phyloP scores from a whole-genome alignment of 2,797 vertebrate species.

The Periparus ater region DNA sequence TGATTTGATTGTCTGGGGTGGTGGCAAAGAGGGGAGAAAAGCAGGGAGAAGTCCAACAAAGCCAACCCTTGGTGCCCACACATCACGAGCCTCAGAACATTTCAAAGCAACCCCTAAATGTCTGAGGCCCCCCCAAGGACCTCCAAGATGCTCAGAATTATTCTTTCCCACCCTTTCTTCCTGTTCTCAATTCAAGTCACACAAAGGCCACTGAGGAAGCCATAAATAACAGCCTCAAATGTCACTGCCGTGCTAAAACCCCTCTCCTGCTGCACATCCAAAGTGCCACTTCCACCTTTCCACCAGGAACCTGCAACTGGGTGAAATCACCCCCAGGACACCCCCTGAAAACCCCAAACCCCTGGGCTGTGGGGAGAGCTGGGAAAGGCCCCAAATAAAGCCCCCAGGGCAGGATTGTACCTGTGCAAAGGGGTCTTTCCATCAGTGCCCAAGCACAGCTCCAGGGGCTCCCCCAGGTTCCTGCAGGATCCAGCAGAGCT shows the following conservation, averaged over 20 bases:
- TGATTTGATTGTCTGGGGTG: slow-evolving; percentile 19
- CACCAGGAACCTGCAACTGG: background rate
- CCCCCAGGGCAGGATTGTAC: background rate
- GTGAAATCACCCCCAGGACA: background rate
- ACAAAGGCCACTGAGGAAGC: background rate
- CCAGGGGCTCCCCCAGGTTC: background rate
- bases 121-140: background rate
- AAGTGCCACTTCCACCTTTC: background rate
- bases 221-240: background rate
- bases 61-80: background rate
- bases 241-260: background rate
- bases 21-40: background rate
- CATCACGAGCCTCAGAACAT: background rate
- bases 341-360: background rate
- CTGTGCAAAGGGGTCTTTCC: background rate
- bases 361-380: accelerated
- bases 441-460: accelerated
- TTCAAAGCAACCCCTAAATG: background rate
- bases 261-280: background rate
- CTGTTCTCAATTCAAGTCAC: background rate
- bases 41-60: background rate
- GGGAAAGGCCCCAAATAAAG: background rate
- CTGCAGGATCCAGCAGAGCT: background rate
- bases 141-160: background rate
- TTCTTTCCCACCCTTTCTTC: background rate